These are phyloP conservation scores for Steatornis caripensis DNA, from an alignment of 2,113 vertebrate species.

Conservation along the genomic window DNA sequence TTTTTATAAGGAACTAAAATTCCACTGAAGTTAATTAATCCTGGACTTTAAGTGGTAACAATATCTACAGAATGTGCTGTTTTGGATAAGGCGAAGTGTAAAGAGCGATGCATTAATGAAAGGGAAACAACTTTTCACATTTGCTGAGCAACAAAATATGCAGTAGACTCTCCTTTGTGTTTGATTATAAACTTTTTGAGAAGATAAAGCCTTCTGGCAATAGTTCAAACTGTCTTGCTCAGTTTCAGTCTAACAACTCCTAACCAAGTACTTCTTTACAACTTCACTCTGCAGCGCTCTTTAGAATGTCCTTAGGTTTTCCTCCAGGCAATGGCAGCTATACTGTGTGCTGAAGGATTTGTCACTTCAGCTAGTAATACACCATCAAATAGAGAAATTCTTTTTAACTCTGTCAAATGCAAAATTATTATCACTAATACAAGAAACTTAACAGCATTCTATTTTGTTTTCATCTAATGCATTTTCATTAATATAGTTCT, in stretches of 20 bases:
- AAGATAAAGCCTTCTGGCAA: conserved; percentile 66
- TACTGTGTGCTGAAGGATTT: conserved; percentile 47
- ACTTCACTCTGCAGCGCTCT: conserved; percentile 6
- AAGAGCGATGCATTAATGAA: conserved; percentile 44
- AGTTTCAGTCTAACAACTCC: conserved; percentile 54
- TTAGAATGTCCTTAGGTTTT: conserved; percentile 69
- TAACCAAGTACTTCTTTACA: conserved; percentile 31
- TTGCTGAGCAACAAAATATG: conserved; percentile 45
- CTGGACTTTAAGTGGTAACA: not conserved
- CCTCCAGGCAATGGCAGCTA: conserved; percentile 59
- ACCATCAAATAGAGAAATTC: conserved; percentile 49
- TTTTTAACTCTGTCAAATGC: conserved; percentile 57
- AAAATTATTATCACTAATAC: conserved; percentile 51
- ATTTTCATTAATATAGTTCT: conserved; percentile 4
- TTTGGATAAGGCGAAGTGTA: conserved; percentile 43
- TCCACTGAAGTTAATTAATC: conserved; percentile 31
- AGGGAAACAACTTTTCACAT: conserved; percentile 57
- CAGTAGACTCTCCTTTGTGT: conserved; percentile 24
- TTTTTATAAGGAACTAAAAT: not conserved
- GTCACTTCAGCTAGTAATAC: conserved; percentile 44
- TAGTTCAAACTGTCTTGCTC: conserved; percentile 49
- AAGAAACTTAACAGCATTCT: conserved; percentile 10
- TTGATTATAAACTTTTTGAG: conserved; percentile 56
- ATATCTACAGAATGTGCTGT: conserved; percentile 1
- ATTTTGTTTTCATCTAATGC: not conserved